Base-by-base conservation (phyloP, 1,140 invertebrate species). In the Colletes gigas region DNA sequence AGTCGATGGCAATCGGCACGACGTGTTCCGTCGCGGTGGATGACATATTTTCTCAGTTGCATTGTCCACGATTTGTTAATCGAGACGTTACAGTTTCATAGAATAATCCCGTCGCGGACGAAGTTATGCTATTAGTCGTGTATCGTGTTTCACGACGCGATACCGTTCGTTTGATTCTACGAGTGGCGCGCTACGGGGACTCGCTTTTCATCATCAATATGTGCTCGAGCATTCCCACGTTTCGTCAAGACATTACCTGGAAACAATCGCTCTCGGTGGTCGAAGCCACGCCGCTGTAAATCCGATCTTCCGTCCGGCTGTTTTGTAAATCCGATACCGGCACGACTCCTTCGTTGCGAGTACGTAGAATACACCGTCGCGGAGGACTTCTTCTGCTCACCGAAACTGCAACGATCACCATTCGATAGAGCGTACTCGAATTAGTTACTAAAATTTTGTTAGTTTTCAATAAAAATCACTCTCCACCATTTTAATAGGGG, bases 161-260 rank as follows among this genome's bases (percentile, higher is more conserved):
- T 88, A 85, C 89, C 86, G 91, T 92, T 91, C 88, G 83, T 91
- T 89, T 84, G 80, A 65, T 62, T 67, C 75, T 90, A 89, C 87
- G 90, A 91, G 86, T 88, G 85, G 85, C 88, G 79, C 60, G 57
- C 60, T 47, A 83, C 78, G 72, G 78, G 70, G 39, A 80, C 39
- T 59, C 83, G 83, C 78, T 89, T 88, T 87, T 87, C 86, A 84
- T 84, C 82, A 87, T 86, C 82, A 87, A 83, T 81, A 76, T 75
- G 55, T 63, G 82, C 76, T 81, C 74, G 78, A 88, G 77, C 77
- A 90, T 91, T 91, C 90, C 89, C 90, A 91, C 90, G 91, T 91
- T 91, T 92, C 84, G 85, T 89, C 88, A 86, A 86, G 85, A 57
- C 82, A 79, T 86, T 85, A 81, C 68, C 62, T 77, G 73, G 50